A percentile compares a stretch with the other conserved stretches of the same genome.
Conservation (phyloP, 2,888 invertebrate genomes). For the Stenodera caucasica region DNA sequence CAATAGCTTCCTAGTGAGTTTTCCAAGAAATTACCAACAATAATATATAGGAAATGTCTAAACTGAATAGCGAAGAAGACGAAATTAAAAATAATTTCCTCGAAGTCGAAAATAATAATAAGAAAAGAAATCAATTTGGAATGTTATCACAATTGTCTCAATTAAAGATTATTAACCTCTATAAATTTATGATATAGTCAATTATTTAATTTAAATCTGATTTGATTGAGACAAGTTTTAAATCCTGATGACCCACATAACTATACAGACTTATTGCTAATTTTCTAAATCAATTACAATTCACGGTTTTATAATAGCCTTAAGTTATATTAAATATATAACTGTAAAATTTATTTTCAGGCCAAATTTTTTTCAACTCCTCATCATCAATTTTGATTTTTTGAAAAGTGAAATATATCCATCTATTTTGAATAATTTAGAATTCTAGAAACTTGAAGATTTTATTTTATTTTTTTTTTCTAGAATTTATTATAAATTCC, state of each 20-base stretch:
- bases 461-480: no score
- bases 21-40: background rate
- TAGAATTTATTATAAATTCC: background rate
- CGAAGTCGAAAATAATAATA: background rate
- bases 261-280: background rate
- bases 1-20: conserved; percentile 7
- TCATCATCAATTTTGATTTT: background rate
- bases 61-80: no score
- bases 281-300: conserved; percentile 5
- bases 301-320: background rate
- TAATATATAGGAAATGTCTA: background rate
- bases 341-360: conserved; percentile 3
- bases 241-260: conserved; percentile 2
- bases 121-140: background rate
- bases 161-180: conserved; percentile 6
- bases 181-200: background rate
- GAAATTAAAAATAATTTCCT: no score
- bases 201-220: background rate
- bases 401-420: background rate
- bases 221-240: conserved; percentile 4
- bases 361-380: background rate
- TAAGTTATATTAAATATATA: background rate
- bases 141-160: background rate
- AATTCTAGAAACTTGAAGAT: background rate
- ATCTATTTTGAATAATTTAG: no score